Percentiles rank a stretch among this genome's conserved stretches.
Conservation (phyloP, 2,797 vertebrate genomes). For the Cuniculus paca region DNA sequence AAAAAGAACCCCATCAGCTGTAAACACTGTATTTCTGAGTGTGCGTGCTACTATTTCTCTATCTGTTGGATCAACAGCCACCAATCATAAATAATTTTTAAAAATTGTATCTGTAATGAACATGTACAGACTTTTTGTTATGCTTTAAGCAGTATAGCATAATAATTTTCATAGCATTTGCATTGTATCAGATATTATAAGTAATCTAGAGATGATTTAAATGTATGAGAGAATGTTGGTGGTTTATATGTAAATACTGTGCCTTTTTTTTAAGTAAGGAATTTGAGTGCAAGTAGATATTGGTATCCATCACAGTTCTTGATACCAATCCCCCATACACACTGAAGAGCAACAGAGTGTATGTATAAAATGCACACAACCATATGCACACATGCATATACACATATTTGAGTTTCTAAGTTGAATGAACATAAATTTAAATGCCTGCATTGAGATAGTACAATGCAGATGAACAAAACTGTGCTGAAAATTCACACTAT, state of each 20-base stretch:
- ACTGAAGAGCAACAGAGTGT: background rate
- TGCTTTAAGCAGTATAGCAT: background rate
- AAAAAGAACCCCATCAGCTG: slow-evolving; percentile 24
- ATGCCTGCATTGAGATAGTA: slow-evolving; percentile 66
- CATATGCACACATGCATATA: too few relatives aligned
- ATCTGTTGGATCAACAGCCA: background rate
- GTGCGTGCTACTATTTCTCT: background rate
- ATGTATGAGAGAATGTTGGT: too few relatives aligned
- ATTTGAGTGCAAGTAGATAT: background rate
- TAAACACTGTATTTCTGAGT: slow-evolving; percentile 4
- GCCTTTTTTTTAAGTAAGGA: too few relatives aligned
- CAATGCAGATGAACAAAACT: slow-evolving; percentile 20
- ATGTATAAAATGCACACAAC: background rate
- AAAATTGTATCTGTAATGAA: background rate
- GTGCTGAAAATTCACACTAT: slow-evolving; percentile 34
- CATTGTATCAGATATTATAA: too few relatives aligned
- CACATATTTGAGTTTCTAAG: slow-evolving; percentile 57
- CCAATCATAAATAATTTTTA: background rate
- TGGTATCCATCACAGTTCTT: background rate
- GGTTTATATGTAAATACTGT: too few relatives aligned
- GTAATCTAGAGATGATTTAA: too few relatives aligned
- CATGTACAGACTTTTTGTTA: background rate
- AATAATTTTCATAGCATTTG: background rate
- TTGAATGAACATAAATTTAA: slow-evolving; percentile 70
- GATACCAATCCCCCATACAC: background rate